phyloP scores from a whole-genome alignment of 2,797 vertebrate genomes.

The Catharus ustulatus region DNA sequence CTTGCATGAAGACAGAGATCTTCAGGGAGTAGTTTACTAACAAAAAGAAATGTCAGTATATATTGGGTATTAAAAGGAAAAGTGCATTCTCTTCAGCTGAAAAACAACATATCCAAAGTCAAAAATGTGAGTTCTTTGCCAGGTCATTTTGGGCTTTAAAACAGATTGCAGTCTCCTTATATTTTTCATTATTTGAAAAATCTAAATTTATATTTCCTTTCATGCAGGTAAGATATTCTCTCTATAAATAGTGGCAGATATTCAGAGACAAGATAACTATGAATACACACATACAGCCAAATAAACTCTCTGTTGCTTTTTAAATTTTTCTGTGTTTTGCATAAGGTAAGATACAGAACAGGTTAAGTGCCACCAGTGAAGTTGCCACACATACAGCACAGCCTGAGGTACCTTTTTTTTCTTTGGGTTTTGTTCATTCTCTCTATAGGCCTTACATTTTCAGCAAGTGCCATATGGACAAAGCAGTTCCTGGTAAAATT shows the following conservation, averaged over 20 bases:
- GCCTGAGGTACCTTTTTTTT: neutral
- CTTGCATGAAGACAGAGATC: neutral
- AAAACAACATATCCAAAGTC: neutral
- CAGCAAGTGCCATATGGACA: constrained; percentile 75
- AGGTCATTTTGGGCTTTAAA: neutral
- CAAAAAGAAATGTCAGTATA: constrained; percentile 22
- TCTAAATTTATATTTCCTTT: neutral
- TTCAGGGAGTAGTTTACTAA: constrained; percentile 13
- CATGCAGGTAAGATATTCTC: neutral
- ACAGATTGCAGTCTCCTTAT: neutral
- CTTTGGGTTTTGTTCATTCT: neutral
- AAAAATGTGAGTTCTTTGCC: neutral
- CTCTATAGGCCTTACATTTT: constrained; percentile 48
- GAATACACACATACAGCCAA: neutral
- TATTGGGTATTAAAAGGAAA: neutral
- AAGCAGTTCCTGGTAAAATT: constrained; percentile 73
- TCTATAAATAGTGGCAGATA: neutral
- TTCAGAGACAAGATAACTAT: neutral
- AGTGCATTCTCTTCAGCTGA: neutral
- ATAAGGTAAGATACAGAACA: neutral
- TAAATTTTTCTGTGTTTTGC: neutral
- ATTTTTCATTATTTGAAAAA: neutral
- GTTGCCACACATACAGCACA: neutral
- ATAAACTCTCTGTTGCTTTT: neutral
- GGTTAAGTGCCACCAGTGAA: neutral